phyloP scores from a whole-genome alignment of 2,797 vertebrate genomes.

The Coregonus suidteri region DNA sequence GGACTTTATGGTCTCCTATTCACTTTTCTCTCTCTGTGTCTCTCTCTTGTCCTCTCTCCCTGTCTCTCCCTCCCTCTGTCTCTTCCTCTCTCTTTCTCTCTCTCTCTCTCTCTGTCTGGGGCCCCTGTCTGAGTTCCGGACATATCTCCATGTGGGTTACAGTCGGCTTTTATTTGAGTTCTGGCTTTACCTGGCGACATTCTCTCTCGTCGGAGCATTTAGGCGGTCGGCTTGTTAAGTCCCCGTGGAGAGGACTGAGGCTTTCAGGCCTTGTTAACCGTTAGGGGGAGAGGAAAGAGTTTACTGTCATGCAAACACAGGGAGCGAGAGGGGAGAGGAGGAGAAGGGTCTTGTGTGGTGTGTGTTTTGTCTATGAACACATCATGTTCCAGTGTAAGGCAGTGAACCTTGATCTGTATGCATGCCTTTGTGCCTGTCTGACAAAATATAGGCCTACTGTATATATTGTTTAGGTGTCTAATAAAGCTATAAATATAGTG shows the following conservation, averaged over 20 bases:
- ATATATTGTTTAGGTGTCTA: too few relatives aligned
- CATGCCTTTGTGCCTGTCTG: too few relatives aligned
- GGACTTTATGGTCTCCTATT: neutral
- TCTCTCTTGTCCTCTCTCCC: too few relatives aligned
- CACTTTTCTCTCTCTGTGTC: too few relatives aligned
- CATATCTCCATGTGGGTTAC: too few relatives aligned
- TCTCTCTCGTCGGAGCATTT: conserved; percentile 30
- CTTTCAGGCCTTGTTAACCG: neutral
- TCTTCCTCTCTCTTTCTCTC: neutral
- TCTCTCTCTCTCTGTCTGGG: neutral
- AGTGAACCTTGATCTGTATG: conserved; percentile 20
- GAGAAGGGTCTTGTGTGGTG: conserved; percentile 7
- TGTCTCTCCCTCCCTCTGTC: neutral
- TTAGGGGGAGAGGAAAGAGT: neutral
- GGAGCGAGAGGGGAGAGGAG: neutral
- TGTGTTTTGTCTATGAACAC: too few relatives aligned
- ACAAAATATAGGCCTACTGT: too few relatives aligned
- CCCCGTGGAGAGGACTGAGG: neutral
- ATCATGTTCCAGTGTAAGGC: conserved; percentile 5
- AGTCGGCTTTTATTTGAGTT: conserved; percentile 27
- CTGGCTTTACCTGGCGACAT: conserved; percentile 8
- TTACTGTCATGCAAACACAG: neutral
- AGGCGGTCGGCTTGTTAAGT: neutral
- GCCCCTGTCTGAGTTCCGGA: neutral
- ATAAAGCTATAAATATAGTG: too few relatives aligned